Base-by-base conservation (phyloP, 2,888 invertebrate species). In the Lepeophtheirus nordmannii region DNA sequence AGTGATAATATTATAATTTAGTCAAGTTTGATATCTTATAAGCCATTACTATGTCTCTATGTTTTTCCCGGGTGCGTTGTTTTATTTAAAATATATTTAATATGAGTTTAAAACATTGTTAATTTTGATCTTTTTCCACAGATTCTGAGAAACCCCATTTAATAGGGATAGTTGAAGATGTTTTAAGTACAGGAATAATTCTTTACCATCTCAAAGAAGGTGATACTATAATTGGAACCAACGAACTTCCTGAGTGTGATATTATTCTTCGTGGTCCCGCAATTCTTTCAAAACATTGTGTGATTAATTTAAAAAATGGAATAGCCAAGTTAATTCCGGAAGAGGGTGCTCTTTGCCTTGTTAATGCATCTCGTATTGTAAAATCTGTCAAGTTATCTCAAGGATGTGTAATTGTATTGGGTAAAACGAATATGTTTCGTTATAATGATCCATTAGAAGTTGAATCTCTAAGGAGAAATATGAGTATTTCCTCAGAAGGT, bases 91-190 rank as follows among this genome's bases (percentile, higher is more conserved):
- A 30, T 5, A 30, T 5, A 30, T 30, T 30, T 2, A 30, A 30
- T 30, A 30, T 30, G 30, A 30, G n/a, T n/a, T n/a, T n/a, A n/a
- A n/a, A 30, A 30, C 3, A 5, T 30, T 30, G 30, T 30, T 30
- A 30, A 30, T 30, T 30, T 30, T 30, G 30, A 30, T 30, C 30
- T 7, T 30, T 30, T 30, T 30, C 30, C 30, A 30, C 30, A 30
- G 89, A 90, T 75, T 90, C 90, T 0, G 89, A 90, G 73, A 85
- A 87, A 81, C 92, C 92, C 0, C 92, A 93, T 77, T 81, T 93
- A 8, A 87, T 92, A 63, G 89, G 89, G 40, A 90, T 92, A 70
- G 91, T 91, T 72, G 91, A 91, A 73, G 89, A 92, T 75, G 77
- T 88, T 59, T 81, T 89, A 59, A 89, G 87, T 68, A 92, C 92